These are phyloP conservation scores for Trachythela sp. DNA, from an alignment of 64 coral and sea anemone genomes.

Conservation along the genomic window DNA sequence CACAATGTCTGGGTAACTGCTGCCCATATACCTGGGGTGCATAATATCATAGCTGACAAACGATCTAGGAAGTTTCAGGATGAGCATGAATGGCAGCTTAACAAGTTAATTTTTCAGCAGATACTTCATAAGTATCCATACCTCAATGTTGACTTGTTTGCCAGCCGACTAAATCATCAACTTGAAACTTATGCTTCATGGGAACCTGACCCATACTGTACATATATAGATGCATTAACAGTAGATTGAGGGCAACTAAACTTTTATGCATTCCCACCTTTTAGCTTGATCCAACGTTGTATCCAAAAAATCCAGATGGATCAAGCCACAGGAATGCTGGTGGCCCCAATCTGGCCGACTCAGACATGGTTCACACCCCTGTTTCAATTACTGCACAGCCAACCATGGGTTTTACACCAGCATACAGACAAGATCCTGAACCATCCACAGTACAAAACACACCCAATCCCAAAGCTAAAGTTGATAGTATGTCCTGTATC, in stretches of 20 bases:
- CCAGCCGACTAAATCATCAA: slow-evolving; percentile 4
- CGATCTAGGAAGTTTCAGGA: slow-evolving; percentile 5
- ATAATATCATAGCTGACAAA: background rate
- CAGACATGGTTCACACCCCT: slow-evolving; percentile 50
- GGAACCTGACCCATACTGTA: slow-evolving; percentile 22
- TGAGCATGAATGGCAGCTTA: slow-evolving; percentile 19
- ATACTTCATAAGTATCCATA: too few relatives aligned
- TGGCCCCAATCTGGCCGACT: slow-evolving; percentile 45
- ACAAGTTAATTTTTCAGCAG: too few relatives aligned
- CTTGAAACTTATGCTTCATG: slow-evolving; percentile 1
- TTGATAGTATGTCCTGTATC: slow-evolving; percentile 52
- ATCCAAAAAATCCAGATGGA: slow-evolving; percentile 32
- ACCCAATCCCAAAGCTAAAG: slow-evolving; percentile 31
- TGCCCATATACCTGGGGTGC: background rate
- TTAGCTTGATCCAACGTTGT: too few relatives aligned
- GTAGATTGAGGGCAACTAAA: background rate
- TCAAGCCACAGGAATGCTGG: slow-evolving; percentile 45
- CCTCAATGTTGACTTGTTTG: slow-evolving; percentile 31
- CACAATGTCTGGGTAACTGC: background rate
- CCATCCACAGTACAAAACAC: slow-evolving; percentile 42
- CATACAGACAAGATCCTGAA: slow-evolving; percentile 24
- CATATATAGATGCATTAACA: slow-evolving; percentile 4
- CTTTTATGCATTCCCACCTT: slow-evolving; percentile 17
- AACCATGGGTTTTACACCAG: slow-evolving; percentile 40
- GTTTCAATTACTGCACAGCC: slow-evolving; percentile 18